Evolutionary conservation across 2,797 vertebrate species (phyloP), one percentile per base, ranked within the genome.

Genomic region (Amblyraja radiata): DNA sequence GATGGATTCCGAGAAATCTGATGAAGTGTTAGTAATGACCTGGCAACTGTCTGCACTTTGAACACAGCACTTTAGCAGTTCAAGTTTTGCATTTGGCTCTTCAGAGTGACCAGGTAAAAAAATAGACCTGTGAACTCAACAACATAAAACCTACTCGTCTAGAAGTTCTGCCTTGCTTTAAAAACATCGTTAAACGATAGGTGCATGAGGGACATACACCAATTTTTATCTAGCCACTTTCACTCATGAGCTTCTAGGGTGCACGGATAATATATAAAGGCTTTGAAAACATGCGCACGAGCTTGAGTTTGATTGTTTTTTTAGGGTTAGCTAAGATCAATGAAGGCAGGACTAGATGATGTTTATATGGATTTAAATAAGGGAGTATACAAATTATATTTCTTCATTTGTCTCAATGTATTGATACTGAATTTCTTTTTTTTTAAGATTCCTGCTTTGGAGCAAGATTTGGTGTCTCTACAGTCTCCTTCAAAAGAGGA

Each of bases 401-500:
- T 93, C n/a, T 32, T 36, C 58, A 86, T 6, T 2, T 93, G 0
- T 0, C 93, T 74, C 65, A 76, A 74, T 21, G 46, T 46, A 46
- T 28, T 92, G 90, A 11, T 74, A 25, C 77, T 84, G 25, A 88
- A 88, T 68, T 18, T 36, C 0, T 81, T 16, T 94, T 94, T 93
- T 94, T 94, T 91, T 86, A 93, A 99, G 99, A 94, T 99, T 58
- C 84, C 94, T n/a, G 96, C 96, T 63, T 96, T 99, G 94, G 97
- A 99, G 96, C 96, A 98, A 94, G 97, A 98, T 93, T 96, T 99
- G 91, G 95, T 97, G 94, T 95, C 96, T 77, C 91, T 99, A 95
- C 98, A 97, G 94, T 96, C 97, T 93, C 97, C 98, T 68, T 97
- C 98, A 65, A 95, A 94, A 94, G 96, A 97, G 93, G 96, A 97